Percentiles rank a stretch among this genome's conserved stretches.
These are phyloP conservation scores for Mormyrus iriodes DNA, from an alignment of 2,113 vertebrate species.

Conservation along the genomic window DNA sequence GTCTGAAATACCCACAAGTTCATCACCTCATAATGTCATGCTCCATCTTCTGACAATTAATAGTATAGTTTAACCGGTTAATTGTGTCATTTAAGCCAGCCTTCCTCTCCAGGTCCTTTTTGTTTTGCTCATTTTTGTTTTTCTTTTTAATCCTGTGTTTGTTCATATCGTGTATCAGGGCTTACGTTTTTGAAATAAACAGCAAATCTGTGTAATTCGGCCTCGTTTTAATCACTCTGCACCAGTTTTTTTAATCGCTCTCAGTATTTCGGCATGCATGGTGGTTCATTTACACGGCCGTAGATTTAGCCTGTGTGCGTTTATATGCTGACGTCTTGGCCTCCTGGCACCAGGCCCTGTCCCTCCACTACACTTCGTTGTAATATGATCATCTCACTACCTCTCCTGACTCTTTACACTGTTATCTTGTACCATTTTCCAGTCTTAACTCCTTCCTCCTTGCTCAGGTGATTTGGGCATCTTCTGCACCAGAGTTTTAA, in stretches of 20 bases:
- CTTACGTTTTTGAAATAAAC: constrained; percentile 14
- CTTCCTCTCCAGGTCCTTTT: background rate
- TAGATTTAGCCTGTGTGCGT: background rate
- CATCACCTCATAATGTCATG: background rate
- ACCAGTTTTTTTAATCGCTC: background rate
- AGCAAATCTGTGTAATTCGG: background rate
- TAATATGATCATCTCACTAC: constrained; percentile 47
- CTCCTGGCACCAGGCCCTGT: background rate
- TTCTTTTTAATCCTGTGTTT: background rate
- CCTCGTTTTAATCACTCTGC: background rate
- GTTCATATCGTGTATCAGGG: background rate
- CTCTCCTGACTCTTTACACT: constrained; percentile 51
- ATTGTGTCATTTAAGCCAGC: background rate
- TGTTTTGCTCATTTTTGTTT: background rate
- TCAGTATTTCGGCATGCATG: background rate
- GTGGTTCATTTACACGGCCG: background rate
- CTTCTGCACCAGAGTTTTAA: background rate
- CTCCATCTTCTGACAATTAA: background rate
- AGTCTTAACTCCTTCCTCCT: constrained; percentile 24
- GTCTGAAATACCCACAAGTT: background rate
- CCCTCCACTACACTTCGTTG: constrained; percentile 24
- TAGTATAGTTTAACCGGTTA: background rate
- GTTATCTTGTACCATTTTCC: constrained; percentile 67
- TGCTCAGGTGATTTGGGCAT: constrained; percentile 1
- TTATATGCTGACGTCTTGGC: background rate